Evolutionary conservation across 2,113 vertebrate genomes (phyloP).

Genomic region (Zosterops pallidus): DNA sequence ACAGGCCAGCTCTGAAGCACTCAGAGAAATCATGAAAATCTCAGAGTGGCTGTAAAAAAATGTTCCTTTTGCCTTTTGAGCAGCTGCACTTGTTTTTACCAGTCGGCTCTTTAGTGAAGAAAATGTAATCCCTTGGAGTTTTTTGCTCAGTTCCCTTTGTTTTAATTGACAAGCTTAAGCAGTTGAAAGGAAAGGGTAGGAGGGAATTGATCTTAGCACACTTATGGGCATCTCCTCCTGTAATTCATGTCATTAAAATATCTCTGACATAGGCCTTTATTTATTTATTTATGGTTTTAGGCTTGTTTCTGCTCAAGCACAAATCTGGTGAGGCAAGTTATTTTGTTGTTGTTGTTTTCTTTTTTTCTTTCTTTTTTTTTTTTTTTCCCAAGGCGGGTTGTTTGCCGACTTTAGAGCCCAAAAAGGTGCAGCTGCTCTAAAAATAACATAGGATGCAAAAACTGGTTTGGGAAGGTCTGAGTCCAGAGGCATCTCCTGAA

Average conservation of each 20-base stretch:
- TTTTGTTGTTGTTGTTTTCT: background rate
- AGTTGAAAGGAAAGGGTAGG: constrained; percentile 20
- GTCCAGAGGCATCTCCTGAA: constrained; percentile 45
- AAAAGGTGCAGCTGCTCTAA: constrained; percentile 50
- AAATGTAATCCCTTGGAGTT: constrained; percentile 5
- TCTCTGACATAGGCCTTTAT: background rate
- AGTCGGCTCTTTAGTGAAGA: background rate
- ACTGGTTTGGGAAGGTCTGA: constrained; percentile 56
- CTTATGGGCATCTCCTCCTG: background rate
- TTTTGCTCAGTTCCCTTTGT: constrained; percentile 37
- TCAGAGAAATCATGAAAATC: background rate
- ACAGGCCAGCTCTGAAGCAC: background rate
- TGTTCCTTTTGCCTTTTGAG: background rate
- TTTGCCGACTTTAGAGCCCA: constrained; percentile 51
- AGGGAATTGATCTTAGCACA: constrained; percentile 24
- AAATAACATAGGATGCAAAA: constrained; percentile 47
- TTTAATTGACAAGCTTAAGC: constrained; percentile 34
- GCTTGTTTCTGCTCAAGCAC: constrained; percentile 9
- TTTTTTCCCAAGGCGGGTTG: background rate
- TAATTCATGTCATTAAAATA: background rate
- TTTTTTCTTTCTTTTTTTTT: background rate
- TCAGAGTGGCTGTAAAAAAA: constrained; percentile 29
- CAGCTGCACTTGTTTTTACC: constrained; percentile 10
- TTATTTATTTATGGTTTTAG: constrained; percentile 38
- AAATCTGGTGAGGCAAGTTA: constrained; percentile 11